A percentile compares a stretch with the other conserved stretches of the same genome.
These are phyloP conservation scores for Papilio glaucus DNA, from an alignment of 1,140 invertebrate genomes.

Conservation along the genomic window DNA sequence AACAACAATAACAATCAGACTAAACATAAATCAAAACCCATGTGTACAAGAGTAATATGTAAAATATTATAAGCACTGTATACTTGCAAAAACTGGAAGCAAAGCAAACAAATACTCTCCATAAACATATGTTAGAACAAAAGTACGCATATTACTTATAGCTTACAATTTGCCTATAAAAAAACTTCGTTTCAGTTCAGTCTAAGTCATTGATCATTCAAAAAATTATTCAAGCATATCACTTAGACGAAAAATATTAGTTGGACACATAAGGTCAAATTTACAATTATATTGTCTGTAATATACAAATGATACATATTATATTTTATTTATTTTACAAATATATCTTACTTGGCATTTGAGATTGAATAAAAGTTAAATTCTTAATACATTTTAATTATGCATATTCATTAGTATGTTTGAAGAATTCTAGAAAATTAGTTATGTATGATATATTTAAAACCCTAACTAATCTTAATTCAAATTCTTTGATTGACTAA, in stretches of 20 bases:
- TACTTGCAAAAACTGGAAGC: too few species aligned
- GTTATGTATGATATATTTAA: background rate
- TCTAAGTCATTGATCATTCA: background rate
- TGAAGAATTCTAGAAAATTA: background rate
- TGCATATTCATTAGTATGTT: background rate
- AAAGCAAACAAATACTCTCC: too few species aligned
- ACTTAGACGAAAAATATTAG: background rate
- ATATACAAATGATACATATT: background rate
- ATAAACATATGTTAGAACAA: too few species aligned
- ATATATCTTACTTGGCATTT: background rate
- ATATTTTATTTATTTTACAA: background rate
- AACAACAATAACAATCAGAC: too few species aligned
- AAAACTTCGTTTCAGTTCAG: background rate
- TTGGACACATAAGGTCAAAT: background rate
- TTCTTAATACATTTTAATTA: background rate
- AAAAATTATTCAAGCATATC: background rate
- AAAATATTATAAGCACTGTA: too few species aligned
- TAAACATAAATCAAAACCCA: too few species aligned
- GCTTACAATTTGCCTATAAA: background rate
- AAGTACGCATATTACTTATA: too few species aligned
- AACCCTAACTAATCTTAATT: background rate
- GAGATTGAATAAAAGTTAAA: background rate
- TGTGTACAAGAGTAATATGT: too few species aligned
- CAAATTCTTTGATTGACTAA: background rate
- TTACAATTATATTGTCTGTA: slow-evolving; percentile 7